phyloP scores from a whole-genome alignment of 1,140 invertebrate species.

The Hermatobates lingyangjiaoensis region DNA sequence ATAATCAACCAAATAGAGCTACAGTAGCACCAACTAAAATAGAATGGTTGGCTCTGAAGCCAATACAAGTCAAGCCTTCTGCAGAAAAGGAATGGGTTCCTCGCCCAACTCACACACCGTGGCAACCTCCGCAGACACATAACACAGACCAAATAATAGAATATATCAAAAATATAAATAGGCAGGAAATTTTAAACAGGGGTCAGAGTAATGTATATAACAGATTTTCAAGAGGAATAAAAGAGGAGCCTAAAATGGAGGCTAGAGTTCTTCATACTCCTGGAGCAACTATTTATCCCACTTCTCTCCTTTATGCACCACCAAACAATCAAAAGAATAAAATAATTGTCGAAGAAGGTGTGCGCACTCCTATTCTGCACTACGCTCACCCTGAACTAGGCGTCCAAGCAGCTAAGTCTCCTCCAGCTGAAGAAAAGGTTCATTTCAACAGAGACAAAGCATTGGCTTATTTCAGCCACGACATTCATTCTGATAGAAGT shows the following conservation, averaged over 20 bases:
- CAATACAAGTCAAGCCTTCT: background rate
- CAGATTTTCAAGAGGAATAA: constrained; percentile 5
- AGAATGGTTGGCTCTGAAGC: constrained; percentile 15
- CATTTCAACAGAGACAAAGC: constrained; percentile 19
- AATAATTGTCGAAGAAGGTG: constrained; percentile 38
- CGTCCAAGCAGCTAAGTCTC: constrained; percentile 40
- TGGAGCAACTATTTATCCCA: constrained; percentile 36
- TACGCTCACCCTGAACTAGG: constrained; percentile 60
- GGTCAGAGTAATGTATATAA: constrained; percentile 4
- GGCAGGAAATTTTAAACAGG: constrained; percentile 30
- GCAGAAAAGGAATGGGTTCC: too few species aligned
- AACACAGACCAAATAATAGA: constrained; percentile 24
- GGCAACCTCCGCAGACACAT: constrained; percentile 9
- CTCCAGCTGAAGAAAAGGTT: constrained; percentile 22
- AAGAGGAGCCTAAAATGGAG: constrained; percentile 31
- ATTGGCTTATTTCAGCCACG: constrained; percentile 20
- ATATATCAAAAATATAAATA: constrained; percentile 41
- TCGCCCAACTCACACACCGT: background rate
- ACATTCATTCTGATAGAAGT: constrained; percentile 24
- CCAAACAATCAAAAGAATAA: constrained; percentile 21
- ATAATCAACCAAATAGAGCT: background rate
- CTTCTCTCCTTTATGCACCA: constrained; percentile 36
- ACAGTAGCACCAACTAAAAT: background rate
- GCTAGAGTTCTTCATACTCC: constrained; percentile 46
- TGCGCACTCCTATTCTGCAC: constrained; percentile 47